Conservation (phyloP, 2,797 vertebrate species). For the Enteromius paludinosus region DNA sequence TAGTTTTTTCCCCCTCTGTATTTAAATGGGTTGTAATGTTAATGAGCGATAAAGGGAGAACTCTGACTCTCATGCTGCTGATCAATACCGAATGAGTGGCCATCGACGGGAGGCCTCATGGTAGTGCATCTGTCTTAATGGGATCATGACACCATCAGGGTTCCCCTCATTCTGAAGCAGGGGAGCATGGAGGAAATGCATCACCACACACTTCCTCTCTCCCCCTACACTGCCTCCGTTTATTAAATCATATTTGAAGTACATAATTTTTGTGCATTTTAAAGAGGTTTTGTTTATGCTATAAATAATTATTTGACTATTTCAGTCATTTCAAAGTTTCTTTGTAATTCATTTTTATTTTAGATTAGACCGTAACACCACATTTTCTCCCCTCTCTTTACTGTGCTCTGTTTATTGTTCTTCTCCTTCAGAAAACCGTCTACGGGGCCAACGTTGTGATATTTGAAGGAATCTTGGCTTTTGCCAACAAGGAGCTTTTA, state of each 20-base stretch:
- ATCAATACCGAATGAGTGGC: constrained; percentile 44
- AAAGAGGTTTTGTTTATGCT: neutral
- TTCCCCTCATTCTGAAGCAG: constrained; percentile 16
- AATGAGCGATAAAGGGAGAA: constrained; percentile 16
- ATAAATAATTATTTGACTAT: neutral
- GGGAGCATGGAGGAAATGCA: constrained; percentile 27
- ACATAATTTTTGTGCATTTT: neutral
- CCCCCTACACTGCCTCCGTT: neutral
- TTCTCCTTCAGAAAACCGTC: constrained; percentile 85
- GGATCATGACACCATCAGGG: constrained; percentile 45
- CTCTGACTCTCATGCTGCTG: constrained; percentile 3
- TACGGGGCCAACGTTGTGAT: constrained; percentile 93
- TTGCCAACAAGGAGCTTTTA: constrained; percentile 91
- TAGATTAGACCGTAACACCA: neutral
- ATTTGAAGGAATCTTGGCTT: constrained; percentile 90
- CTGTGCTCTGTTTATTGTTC: neutral
- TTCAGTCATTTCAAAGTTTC: neutral
- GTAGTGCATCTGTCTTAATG: constrained; percentile 35
- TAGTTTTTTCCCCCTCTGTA: neutral
- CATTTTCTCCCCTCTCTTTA: neutral
- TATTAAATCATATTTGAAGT: constrained; percentile 18
- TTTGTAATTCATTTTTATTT: neutral
- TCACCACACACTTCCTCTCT: constrained; percentile 4
- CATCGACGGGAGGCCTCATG: constrained; percentile 19
- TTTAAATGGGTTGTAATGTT: constrained; percentile 3